phyloP scores from a whole-genome alignment of 1,140 invertebrate species.

The Mercenaria mercenaria region DNA sequence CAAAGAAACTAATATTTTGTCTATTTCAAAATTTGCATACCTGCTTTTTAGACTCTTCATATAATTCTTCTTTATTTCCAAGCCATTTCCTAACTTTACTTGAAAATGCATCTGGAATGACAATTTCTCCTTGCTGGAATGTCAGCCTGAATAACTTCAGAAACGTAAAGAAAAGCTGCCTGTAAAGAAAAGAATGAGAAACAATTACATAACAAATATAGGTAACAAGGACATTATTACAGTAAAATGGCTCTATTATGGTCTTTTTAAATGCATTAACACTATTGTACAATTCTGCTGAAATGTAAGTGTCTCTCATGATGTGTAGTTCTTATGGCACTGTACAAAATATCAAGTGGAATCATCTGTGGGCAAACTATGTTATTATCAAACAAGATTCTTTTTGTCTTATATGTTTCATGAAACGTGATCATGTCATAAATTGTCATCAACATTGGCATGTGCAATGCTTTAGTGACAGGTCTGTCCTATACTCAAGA shows the following conservation, averaged over 20 bases:
- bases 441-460: no score
- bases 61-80: constrained; percentile 77
- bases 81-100: constrained; percentile 81
- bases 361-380: no score
- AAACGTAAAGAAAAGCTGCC: constrained; percentile 75
- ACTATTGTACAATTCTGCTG: neutral
- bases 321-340: neutral
- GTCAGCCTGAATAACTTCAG: constrained; percentile 73
- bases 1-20: no score
- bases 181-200: constrained; percentile 64
- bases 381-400: no score
- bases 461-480: no score
- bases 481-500: no score
- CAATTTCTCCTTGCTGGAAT: constrained; percentile 68
- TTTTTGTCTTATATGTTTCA: no score
- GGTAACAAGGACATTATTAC: neutral
- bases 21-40: no score
- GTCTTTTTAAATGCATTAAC: neutral
- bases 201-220: neutral
- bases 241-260: neutral
- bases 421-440: no score
- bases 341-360: no score
- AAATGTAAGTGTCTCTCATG: neutral
- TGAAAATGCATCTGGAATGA: constrained; percentile 75
- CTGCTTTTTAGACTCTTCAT: constrained; percentile 78